Evolutionary conservation across 2,113 vertebrate genomes (phyloP).

Genomic region (Dasypus novemcinctus): DNA sequence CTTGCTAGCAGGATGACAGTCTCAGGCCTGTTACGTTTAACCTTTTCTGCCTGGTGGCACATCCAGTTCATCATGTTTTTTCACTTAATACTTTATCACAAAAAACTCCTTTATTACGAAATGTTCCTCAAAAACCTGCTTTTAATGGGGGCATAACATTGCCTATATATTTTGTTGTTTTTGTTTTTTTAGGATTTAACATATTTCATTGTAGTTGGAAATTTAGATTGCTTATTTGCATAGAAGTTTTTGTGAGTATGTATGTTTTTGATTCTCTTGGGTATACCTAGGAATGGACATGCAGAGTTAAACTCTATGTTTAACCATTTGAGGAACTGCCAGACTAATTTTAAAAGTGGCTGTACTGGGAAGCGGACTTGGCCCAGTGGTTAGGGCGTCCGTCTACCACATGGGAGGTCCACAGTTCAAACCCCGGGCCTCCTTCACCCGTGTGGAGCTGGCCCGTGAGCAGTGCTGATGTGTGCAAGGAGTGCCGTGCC

Average conservation of each 20-base stretch:
- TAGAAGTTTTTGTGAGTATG: neutral
- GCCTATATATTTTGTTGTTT: neutral
- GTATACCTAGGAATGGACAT: neutral
- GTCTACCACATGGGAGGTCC: no score
- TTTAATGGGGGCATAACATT: neutral
- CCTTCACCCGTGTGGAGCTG: no score
- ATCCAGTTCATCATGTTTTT: neutral
- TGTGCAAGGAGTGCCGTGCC: no score
- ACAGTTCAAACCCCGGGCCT: no score
- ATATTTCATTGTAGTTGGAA: neutral
- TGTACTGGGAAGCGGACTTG: no score
- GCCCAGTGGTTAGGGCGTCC: no score
- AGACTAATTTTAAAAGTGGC: neutral
- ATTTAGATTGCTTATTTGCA: neutral
- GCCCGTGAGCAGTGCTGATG: no score
- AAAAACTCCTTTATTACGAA: neutral
- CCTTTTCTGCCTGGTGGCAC: neutral
- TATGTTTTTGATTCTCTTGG: neutral
- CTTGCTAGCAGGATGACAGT: neutral
- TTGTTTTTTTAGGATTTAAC: neutral
- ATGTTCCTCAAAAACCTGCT: neutral
- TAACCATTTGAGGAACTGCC: neutral
- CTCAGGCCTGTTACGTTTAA: neutral
- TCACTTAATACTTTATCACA: neutral
- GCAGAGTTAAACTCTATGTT: neutral